These are phyloP conservation scores for Platanista minor DNA, from an alignment of 2,113 vertebrate genomes.

Conservation along the genomic window DNA sequence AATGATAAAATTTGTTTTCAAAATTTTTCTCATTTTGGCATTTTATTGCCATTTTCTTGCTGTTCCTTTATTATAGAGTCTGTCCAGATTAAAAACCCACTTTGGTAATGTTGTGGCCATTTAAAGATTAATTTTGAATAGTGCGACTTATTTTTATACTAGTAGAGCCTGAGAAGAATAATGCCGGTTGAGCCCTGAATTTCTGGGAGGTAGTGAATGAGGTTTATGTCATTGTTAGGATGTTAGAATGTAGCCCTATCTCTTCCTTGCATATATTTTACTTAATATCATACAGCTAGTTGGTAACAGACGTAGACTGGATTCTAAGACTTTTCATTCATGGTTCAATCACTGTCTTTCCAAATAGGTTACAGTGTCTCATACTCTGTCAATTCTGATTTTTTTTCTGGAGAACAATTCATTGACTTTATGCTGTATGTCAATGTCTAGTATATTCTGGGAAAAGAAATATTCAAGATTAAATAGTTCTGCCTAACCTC, in stretches of 20 bases:
- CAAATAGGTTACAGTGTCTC: not conserved
- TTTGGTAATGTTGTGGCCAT: not conserved
- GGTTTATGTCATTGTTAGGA: not conserved
- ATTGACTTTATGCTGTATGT: not conserved
- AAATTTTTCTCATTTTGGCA: not conserved
- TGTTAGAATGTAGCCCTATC: not conserved
- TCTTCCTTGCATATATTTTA: not conserved
- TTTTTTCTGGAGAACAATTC: not conserved
- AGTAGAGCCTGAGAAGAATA: not conserved
- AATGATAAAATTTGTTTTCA: conserved; percentile 9
- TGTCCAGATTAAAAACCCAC: not conserved
- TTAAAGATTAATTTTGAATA: conserved; percentile 29
- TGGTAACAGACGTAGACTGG: not conserved
- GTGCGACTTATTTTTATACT: not conserved
- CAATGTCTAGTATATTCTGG: not conserved
- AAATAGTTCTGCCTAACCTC: not conserved
- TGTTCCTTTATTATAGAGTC: not conserved
- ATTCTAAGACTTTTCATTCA: not conserved
- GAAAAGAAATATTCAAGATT: not conserved
- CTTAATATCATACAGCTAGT: not conserved
- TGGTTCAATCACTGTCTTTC: not conserved
- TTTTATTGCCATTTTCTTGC: conserved; percentile 11
- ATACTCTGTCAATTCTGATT: not conserved
- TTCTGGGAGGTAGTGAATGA: not conserved
- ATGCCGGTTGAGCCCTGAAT: not conserved